phyloP scores from a whole-genome alignment of 2,113 vertebrate species.

The Chroicocephalus ridibundus region DNA sequence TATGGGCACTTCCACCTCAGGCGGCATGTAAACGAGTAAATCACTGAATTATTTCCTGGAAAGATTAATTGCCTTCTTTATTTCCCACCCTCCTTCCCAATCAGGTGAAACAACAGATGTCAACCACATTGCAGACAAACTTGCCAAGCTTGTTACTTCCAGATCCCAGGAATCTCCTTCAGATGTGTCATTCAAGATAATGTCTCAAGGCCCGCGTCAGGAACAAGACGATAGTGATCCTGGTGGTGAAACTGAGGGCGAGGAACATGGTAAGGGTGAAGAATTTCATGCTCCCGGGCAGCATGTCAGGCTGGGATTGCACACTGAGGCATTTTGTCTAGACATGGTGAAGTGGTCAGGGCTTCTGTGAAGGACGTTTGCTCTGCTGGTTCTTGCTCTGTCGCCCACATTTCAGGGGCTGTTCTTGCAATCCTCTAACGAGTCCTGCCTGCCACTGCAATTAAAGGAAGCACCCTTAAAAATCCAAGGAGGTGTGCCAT shows the following conservation, averaged over 20 bases:
- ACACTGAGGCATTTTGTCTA: neutral
- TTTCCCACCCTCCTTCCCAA: neutral
- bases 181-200: neutral
- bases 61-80: neutral
- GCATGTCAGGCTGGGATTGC: neutral
- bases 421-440: neutral
- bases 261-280: neutral
- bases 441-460: neutral
- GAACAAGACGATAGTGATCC: fast-evolving
- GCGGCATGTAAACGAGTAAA: neutral
- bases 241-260: neutral
- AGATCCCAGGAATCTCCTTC: neutral
- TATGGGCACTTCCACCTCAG: neutral
- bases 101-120: neutral
- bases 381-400: neutral
- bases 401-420: neutral
- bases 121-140: neutral
- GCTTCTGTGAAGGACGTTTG: neutral
- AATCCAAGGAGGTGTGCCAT: neutral
- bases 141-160: neutral
- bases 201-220: fast-evolving
- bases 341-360: neutral
- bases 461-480: neutral
- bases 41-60: neutral
- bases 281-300: neutral